Conservation (phyloP, 1,140 invertebrate genomes). For the Atopsyche davidsoni region DNA sequence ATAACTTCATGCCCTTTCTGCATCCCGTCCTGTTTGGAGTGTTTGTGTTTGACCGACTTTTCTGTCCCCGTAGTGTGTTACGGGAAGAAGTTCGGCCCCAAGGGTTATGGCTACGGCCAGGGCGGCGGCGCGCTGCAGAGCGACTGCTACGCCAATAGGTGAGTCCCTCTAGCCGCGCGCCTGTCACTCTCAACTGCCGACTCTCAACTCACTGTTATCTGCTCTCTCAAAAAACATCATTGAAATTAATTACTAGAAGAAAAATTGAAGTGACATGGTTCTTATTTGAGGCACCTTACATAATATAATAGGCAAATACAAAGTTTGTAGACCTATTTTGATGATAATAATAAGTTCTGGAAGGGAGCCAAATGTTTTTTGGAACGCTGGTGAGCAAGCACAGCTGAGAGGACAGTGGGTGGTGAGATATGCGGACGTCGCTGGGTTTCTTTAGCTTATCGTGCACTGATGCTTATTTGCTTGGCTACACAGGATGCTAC, state of each 20-base stretch:
- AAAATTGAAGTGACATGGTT: too few species aligned
- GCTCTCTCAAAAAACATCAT: too few species aligned
- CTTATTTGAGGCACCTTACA: too few species aligned
- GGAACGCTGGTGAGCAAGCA: too few species aligned
- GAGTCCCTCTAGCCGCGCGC: constrained; percentile 39
- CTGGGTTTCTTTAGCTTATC: constrained; percentile 18
- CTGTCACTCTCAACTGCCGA: background rate
- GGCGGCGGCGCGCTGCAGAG: constrained; percentile 85
- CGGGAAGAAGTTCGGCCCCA: constrained; percentile 88
- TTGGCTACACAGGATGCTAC: constrained; percentile 63
- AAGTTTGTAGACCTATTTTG: too few species aligned
- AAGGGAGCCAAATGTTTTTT: too few species aligned
- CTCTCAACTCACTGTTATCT: too few species aligned
- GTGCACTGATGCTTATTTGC: constrained; percentile 38
- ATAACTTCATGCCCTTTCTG: constrained; percentile 32
- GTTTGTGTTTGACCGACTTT: constrained; percentile 23
- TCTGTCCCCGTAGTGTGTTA: constrained; percentile 71
- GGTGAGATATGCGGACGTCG: constrained; percentile 9
- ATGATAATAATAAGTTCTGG: too few species aligned
- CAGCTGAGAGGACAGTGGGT: too few species aligned
- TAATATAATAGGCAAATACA: too few species aligned
- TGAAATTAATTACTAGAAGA: too few species aligned
- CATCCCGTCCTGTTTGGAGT: constrained; percentile 23
- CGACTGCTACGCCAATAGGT: constrained; percentile 71
- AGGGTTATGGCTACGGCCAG: constrained; percentile 90